Base-by-base conservation (phyloP, 2,113 vertebrate species). In the Colaptes auratus region DNA sequence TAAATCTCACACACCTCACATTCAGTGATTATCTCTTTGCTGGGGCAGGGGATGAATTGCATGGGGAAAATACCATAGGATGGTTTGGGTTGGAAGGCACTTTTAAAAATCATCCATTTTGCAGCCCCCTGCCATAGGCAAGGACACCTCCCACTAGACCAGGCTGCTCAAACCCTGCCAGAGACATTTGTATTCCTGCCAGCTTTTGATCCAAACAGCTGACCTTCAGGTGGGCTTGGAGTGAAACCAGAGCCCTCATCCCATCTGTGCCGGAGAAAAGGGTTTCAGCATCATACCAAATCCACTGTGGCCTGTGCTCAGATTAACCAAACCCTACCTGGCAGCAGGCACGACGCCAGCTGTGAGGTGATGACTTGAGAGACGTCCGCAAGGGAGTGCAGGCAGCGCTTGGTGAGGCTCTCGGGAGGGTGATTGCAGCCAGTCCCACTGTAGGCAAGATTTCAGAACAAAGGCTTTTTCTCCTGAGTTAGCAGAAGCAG, bases 401-500 rank as follows among this genome's bases (percentile, higher is more conserved):
- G 76, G 27, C 52, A 48, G 88, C 52, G 39, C 36, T 48, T 52
- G 10, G 27, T 50, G 50, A 67, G 48, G 27, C 67, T 89, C 95
- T 78, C 8, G 0, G 64, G 33, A 66, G 72, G 89, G 60, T 61
- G 52, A 91, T 73, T 44, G 72, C 73, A 3, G 17, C 52, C 77
- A 83, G 52, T 76, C 97, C 63, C 31, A 83, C 80, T 56, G 81
- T 9, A 56, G 92, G 91, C 83, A 82, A 90, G 74, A 86, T 87
- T 85, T 89, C 80, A 89, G 92, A 96, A 93, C 81, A 96, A 92
- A 91, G 83, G 28, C 35, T 81, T 90, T 97, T 97, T 96, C 88
- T 96, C 95, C 90, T 97, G 95, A 92, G 86, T 87, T 95, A 94
- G 94, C 96, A 93, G 85, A 97, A 95, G 89, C 53, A 61, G 66